Base-by-base conservation (phyloP, 2,797 vertebrate genomes). In the Enteromius afrohamiltoni region DNA sequence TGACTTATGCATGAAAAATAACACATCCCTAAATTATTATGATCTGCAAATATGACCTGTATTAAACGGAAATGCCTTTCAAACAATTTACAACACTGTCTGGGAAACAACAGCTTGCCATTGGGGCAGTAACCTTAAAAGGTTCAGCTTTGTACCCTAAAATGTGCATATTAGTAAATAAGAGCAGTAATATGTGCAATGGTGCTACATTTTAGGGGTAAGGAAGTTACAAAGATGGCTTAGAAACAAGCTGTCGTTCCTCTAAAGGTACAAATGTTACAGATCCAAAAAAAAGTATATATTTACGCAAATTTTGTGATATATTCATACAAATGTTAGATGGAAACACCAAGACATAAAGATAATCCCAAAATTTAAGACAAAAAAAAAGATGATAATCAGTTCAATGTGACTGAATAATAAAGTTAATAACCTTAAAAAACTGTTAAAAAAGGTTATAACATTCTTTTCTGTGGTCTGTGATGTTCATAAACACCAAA, bases 1-100 rank as follows among this genome's bases (percentile, higher is more conserved):
- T 29, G 62, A 82, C 62, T 70, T 77, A 34, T 42, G 29, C 8
- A 26, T 31, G 51, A 37, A 75, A 80, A 49, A 53, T 40, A 79
- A 82, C 53, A 79, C 29, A 53, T 69, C 71, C 37, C 10, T 55
- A 75, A 74, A 85, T 76, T 21, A 77, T 64, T 31, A 78, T 37
- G 77, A 71, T 40, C 55, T 29, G 47, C 21, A 86, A 68, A 76
- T 31, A 49, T 67, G 26, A 79, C n/a, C 42, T 67, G 40, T n/a
- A 31, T 21, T 34, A 40, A 76, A 75, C 11, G 23, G 21, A 31
- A 62, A 47, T 26, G 51, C 21, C 51, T 47, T 81, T 71, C 1
- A 42, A 60, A 71, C 0, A 40, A 17, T 53, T n/a, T 73, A 5
- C n/a, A 81, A 58, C 16, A 0, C 23, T n/a, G 5, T 23, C 21